phyloP scores from a whole-genome alignment of 2,888 invertebrate species.

The Andrena praecox region DNA sequence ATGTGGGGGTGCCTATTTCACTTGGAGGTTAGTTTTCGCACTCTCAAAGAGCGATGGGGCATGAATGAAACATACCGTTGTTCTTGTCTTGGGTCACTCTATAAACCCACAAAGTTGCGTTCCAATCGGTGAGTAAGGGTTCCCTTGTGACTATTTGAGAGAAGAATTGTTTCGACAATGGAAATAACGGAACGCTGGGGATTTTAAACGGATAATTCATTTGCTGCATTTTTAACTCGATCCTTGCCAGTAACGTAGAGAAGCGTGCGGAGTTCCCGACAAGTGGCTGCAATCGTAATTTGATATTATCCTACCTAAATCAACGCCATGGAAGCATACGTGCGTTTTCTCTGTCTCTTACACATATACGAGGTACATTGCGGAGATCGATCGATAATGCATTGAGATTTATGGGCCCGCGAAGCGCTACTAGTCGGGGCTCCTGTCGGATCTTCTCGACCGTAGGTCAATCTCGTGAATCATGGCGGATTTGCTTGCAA shows the following conservation, averaged over 20 bases:
- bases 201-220: conserved; percentile 4
- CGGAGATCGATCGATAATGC: conserved; percentile 69
- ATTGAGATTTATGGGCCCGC: conserved; percentile 74
- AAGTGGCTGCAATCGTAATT: conserved; percentile 72
- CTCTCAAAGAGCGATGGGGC: too few species aligned
- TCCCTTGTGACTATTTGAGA: too few species aligned
- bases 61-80: too few species aligned
- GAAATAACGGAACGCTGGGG: not conserved
- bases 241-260: conserved; percentile 26
- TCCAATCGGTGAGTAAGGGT: too few species aligned
- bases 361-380: conserved; percentile 39
- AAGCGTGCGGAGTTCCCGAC: conserved; percentile 41
- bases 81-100: too few species aligned
- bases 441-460: conserved; percentile 69
- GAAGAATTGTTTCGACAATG: not conserved
- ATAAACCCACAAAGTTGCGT: too few species aligned
- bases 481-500: conserved; percentile 67
- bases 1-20: too few species aligned
- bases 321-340: conserved; percentile 55
- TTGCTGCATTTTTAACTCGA: not conserved
- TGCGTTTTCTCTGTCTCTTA: conserved; percentile 54
- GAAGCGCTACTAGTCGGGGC: conserved; percentile 59
- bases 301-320: conserved; percentile 72
- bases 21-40: too few species aligned
- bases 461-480: conserved; percentile 74